Percentiles rank a stretch among this genome's conserved stretches.
Evolutionary conservation across 2,797 vertebrate species (phyloP).

Genomic region (Scolopax rusticola): DNA sequence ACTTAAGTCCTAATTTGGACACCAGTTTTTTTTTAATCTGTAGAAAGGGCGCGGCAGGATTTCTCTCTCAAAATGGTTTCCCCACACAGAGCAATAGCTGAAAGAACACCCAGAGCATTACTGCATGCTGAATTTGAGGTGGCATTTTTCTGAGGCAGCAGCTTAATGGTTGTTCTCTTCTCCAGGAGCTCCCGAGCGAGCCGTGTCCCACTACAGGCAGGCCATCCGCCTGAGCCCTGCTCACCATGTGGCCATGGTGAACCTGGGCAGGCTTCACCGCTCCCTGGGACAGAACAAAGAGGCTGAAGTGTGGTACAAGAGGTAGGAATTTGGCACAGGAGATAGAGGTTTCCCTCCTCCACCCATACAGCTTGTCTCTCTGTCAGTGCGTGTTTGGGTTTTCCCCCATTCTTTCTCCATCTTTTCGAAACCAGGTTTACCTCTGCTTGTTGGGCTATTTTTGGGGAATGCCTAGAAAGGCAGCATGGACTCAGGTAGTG

Average conservation of each 20-base stretch:
- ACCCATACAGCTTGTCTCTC: neutral
- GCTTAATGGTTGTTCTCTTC: neutral
- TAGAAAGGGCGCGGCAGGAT: neutral
- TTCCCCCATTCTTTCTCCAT: neutral
- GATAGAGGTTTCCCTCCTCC: neutral
- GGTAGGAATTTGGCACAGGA: slow-evolving; percentile 77
- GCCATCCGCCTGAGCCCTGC: slow-evolving; percentile 89
- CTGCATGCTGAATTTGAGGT: neutral
- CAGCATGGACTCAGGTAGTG: neutral
- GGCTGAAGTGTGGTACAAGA: slow-evolving; percentile 94
- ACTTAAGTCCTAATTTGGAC: neutral
- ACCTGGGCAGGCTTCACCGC: slow-evolving; percentile 92
- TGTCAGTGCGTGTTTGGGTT: neutral
- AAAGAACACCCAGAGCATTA: neutral
- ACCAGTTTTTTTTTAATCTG: neutral
- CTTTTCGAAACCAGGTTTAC: neutral
- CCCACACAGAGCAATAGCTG: neutral
- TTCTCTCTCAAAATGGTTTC: neutral
- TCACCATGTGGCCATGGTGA: slow-evolving; percentile 97
- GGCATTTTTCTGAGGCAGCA: neutral
- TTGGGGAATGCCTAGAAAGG: neutral
- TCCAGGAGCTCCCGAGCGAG: slow-evolving; percentile 86
- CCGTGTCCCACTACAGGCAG: slow-evolving; percentile 89
- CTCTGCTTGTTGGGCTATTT: neutral
- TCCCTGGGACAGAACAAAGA: slow-evolving; percentile 89